Percentiles rank a stretch among this genome's conserved stretches.
These are phyloP conservation scores for Lepidochitona cinerea DNA, from an alignment of 2,888 invertebrate genomes.

Conservation along the genomic window DNA sequence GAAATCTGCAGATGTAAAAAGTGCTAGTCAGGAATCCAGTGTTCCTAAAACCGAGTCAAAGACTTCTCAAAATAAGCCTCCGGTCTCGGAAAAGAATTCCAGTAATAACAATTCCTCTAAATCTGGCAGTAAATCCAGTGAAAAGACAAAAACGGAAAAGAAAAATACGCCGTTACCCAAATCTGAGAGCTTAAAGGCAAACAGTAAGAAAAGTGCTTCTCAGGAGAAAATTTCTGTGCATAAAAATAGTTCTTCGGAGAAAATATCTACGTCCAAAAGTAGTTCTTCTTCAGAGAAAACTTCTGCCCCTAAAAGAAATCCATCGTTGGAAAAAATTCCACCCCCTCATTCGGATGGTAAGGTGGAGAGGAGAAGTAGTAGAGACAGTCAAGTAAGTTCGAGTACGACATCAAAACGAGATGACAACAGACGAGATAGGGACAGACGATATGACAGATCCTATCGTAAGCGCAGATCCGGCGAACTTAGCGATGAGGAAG, in stretches of 20 bases:
- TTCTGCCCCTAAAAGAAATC: not conserved
- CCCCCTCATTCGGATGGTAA: no score
- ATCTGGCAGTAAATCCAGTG: not conserved
- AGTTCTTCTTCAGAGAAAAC: not conserved
- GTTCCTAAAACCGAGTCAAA: not conserved
- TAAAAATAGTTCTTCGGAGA: not conserved
- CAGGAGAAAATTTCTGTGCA: constrained; percentile 14
- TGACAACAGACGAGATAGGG: not conserved
- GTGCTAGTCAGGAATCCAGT: no score
- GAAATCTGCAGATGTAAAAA: no score
- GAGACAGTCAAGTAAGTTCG: not conserved
- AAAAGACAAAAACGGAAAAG: not conserved
- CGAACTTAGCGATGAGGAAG: constrained; percentile 1
- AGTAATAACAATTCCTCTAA: not conserved
- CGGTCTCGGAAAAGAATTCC: not conserved
- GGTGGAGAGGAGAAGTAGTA: no score
- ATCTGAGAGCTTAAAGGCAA: not conserved
- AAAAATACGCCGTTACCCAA: not conserved
- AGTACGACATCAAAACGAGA: not conserved
- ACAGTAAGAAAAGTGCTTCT: constrained; percentile 17
- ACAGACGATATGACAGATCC: not conserved
- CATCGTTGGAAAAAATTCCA: not conserved
- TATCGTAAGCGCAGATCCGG: not conserved
- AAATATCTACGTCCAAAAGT: not conserved
- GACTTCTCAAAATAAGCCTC: not conserved